Base-by-base conservation (phyloP, 2,888 invertebrate genomes). In the Hirtodrosophila histrioides region DNA sequence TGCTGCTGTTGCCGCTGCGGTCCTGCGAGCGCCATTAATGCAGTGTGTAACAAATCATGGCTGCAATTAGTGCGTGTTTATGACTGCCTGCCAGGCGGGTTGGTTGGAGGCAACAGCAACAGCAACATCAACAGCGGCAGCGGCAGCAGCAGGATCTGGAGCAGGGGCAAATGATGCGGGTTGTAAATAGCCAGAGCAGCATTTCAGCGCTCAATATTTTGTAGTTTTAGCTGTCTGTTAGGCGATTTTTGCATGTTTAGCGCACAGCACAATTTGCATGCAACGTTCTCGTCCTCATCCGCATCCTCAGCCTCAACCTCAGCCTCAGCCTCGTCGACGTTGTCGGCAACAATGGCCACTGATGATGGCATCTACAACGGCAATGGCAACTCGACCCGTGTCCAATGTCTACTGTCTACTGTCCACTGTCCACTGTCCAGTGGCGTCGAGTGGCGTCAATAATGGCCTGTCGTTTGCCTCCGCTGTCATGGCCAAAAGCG, bases 31-130 rank as follows among this genome's bases (percentile, higher is more conserved):
- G 65, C 88, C 81, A 86, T 86, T 84, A 85, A 80, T 79, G 79
- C 78, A 67, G 81, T 86, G 82, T 86, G 82, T 78, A 75, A 85
- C 88, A 85, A 86, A 88, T 85, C 85, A 89, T 83, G 78, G 88
- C 73, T 78, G 81, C 86, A 86, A 86, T 86, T 86, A 86, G 89
- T 88, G 89, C 89, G 86, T 86, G 86, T 89, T 86, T 86, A 86
- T 88, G 88, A 80, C 89, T 85, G 83, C 60, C 74, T 45, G 86
- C 86, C 57, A 58, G 64, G 51, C 43, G 63, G 44, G 43, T n/a
- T 17, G 3, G 33, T 11, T 17, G 17, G 4, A 24, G 8, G 27
- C 27, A 27, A 27, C 27, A 27, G 27, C 27, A 27, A 3, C 27
- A 27, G 6, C 5, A 27, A 27, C 27, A 27, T 1, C 27, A 12